phyloP scores from a whole-genome alignment of 2,888 invertebrate species.

The Drosophila meridiana region DNA sequence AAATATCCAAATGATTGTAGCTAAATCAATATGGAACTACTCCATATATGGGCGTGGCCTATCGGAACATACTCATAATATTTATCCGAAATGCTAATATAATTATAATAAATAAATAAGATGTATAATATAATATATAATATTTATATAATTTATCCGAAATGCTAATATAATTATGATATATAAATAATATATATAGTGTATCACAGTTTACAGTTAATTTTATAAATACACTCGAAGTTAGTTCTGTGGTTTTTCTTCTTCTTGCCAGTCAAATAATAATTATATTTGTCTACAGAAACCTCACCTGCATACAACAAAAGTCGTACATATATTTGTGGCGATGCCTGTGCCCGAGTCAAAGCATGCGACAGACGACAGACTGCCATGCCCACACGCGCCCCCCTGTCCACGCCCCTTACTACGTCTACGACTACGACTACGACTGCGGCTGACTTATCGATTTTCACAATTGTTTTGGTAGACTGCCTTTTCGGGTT shows the following conservation, averaged over 20 bases:
- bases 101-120: too few relatives aligned
- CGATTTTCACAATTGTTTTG: constrained; percentile 55
- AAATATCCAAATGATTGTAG: too few relatives aligned
- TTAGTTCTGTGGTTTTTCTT: neutral
- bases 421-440: constrained; percentile 11
- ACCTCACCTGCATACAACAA: neutral
- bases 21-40: too few relatives aligned
- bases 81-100: too few relatives aligned
- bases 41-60: neutral
- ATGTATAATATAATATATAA: too few relatives aligned
- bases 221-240: neutral
- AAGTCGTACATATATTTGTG: neutral
- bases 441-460: constrained; percentile 36
- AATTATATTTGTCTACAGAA: neutral
- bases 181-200: neutral
- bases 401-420: constrained; percentile 7
- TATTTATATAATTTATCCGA: too few relatives aligned
- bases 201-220: too few relatives aligned
- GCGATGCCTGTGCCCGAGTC: constrained; percentile 9
- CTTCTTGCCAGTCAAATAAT: neutral
- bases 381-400: neutral
- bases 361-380: constrained; percentile 19
- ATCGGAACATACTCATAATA: neutral
- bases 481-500: neutral
- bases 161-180: neutral